A percentile compares a stretch with the other conserved stretches of the same genome.
phyloP scores from a whole-genome alignment of 2,797 vertebrate species.

The Premnoplex brunnescens region DNA sequence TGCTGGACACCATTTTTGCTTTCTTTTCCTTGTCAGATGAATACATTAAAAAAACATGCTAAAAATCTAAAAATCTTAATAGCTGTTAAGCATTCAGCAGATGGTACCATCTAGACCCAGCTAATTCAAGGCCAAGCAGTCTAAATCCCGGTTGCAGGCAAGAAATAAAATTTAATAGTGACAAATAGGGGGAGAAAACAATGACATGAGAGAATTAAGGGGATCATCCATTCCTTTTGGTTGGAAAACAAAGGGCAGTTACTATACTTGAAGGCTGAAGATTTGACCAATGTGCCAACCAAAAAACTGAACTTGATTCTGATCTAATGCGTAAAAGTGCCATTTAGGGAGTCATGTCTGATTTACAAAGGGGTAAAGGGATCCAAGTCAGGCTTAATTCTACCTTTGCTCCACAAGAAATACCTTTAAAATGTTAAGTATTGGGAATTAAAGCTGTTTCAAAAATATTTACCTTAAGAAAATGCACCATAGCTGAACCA shows the following conservation, averaged over 20 bases:
- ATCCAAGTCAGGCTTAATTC: not conserved
- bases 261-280: not conserved
- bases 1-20: constrained; percentile 49
- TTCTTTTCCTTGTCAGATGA: constrained; percentile 61
- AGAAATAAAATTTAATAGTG: constrained; percentile 59
- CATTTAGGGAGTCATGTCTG: not conserved
- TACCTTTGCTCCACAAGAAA: not conserved
- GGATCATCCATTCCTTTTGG: not conserved
- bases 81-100: constrained; percentile 61
- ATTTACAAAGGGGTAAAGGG: not conserved
- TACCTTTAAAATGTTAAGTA: not conserved
- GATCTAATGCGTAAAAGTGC: not conserved
- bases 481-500: not conserved
- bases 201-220: constrained; percentile 14
- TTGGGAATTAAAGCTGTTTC: not conserved
- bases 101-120: constrained; percentile 67
- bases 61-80: constrained; percentile 57
- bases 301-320: not conserved
- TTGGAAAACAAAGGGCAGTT: constrained; percentile 2
- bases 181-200: constrained; percentile 35
- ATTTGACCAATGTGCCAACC: not conserved
- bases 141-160: constrained; percentile 37
- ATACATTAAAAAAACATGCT: not conserved
- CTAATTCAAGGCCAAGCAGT: constrained; percentile 57
- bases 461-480: constrained; percentile 46